phyloP scores from a whole-genome alignment of 2,113 vertebrate species.

The Pluvianellus socialis region DNA sequence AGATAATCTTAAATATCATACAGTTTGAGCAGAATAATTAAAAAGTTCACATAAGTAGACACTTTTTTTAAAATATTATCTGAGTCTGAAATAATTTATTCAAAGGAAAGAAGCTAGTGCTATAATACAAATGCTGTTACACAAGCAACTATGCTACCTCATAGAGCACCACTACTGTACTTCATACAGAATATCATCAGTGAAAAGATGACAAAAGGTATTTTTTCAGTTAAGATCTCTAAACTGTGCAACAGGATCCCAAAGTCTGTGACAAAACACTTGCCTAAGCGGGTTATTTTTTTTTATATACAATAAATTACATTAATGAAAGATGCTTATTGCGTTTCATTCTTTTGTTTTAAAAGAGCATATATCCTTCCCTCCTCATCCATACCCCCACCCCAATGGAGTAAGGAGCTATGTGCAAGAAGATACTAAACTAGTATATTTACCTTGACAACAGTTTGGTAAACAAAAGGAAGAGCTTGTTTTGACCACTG shows the following conservation, averaged over 20 bases:
- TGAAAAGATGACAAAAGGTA: not conserved
- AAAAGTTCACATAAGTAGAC: too few relatives aligned
- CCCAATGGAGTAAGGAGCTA: not conserved
- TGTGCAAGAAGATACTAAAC: not conserved
- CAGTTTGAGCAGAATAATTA: not conserved
- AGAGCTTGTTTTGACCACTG: conserved; percentile 96
- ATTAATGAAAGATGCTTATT: not conserved
- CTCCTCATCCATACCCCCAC: not conserved
- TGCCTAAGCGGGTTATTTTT: not conserved
- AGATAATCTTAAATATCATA: not conserved
- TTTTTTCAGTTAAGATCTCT: not conserved
- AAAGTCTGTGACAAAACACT: not conserved
- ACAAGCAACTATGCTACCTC: not conserved
- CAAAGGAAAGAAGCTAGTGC: not conserved
- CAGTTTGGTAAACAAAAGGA: conserved; percentile 89
- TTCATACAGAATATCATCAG: not conserved
- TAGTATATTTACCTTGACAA: conserved; percentile 85
- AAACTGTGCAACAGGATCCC: not conserved
- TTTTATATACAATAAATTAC: not conserved
- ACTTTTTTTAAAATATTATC: not conserved
- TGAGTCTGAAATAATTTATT: not conserved
- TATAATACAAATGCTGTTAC: not conserved
- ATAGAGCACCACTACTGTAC: not conserved
- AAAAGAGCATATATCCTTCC: not conserved
- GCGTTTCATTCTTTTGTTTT: not conserved